Conservation (phyloP, 2,797 vertebrate species). For the Myotis vivesi region DNA sequence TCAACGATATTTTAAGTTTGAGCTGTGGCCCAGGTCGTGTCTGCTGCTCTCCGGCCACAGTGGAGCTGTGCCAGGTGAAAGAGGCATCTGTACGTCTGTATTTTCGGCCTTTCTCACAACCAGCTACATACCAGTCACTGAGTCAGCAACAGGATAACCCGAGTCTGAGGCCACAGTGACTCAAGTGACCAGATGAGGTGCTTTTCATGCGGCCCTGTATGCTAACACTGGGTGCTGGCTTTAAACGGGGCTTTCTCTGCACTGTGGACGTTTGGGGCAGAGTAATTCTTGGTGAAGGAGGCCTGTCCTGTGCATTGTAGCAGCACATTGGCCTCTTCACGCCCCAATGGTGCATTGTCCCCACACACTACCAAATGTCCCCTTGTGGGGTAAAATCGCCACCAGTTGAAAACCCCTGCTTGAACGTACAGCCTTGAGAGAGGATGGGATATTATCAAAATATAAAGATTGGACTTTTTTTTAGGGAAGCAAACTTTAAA, state of each 20-base stretch:
- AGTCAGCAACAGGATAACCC: neutral
- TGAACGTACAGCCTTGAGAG: neutral
- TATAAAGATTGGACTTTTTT: neutral
- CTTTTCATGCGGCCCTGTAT: neutral
- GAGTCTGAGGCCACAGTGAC: neutral
- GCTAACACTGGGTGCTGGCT: neutral
- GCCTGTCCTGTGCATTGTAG: neutral
- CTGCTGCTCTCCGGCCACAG: neutral
- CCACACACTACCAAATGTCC: neutral
- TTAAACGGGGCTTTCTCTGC: neutral
- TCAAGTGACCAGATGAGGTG: neutral
- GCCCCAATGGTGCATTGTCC: neutral
- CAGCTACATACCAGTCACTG: neutral
- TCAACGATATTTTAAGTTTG: constrained; percentile 32
- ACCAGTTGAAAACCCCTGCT: neutral
- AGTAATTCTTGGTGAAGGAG: neutral
- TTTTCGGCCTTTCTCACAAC: neutral
- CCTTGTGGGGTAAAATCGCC: neutral
- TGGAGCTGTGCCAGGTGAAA: neutral
- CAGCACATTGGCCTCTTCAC: neutral
- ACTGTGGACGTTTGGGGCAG: neutral
- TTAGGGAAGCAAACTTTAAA: neutral
- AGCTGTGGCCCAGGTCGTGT: neutral
- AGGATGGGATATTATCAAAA: neutral
- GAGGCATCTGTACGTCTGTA: neutral